Percentiles rank a stretch among this genome's conserved stretches.
Conservation (phyloP, 2,888 invertebrate species). For the Carpatolechia fugitivella region DNA sequence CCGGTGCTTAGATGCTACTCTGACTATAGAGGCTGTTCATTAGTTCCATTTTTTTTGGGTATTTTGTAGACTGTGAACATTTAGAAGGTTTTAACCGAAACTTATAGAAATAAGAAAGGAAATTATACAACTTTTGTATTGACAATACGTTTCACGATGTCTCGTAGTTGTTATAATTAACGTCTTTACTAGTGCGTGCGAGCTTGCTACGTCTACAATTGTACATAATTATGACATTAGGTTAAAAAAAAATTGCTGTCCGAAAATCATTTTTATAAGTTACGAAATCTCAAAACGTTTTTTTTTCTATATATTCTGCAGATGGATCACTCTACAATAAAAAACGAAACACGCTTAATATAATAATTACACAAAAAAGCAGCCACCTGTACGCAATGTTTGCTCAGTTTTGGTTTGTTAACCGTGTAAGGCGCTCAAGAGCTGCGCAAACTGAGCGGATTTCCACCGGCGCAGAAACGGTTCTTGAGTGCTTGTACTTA, state of each 20-base stretch:
- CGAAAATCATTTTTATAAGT: no score
- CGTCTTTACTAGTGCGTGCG: no score
- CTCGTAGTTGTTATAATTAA: no score
- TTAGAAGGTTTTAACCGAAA: neutral
- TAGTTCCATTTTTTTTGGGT: neutral
- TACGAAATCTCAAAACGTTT: no score
- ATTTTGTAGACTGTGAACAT: neutral
- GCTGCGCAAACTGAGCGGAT: conserved; percentile 16
- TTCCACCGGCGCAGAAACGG: conserved; percentile 20
- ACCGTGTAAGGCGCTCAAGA: conserved; percentile 24
- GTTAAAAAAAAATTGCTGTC: no score
- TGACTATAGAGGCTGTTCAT: neutral
- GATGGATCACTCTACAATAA: no score
- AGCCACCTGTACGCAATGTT: neutral
- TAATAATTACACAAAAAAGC: neutral
- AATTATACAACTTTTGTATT: no score
- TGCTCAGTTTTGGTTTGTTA: conserved; percentile 12
- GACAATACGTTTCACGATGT: no score
- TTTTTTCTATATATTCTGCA: no score
- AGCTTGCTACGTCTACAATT: no score
- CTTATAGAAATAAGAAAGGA: neutral
- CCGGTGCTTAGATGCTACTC: conserved; percentile 21
- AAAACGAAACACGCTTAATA: neutral
- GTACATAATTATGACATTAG: no score
- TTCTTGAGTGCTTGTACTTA: neutral